Conservation (phyloP, 1,140 invertebrate species). For the Drosophila orosa region DNA sequence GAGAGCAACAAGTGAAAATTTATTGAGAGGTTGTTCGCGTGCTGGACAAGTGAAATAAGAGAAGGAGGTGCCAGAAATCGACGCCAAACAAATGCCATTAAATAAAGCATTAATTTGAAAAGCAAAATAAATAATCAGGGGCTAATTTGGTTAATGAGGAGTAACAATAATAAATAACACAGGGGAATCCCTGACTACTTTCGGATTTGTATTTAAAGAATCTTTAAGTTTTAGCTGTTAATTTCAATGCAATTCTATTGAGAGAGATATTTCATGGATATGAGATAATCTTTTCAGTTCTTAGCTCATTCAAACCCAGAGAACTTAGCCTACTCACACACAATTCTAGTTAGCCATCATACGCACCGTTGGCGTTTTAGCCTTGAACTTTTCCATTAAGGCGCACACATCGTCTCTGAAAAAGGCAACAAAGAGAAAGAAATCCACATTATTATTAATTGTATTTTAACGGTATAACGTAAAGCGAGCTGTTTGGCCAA, state of each 20-base stretch:
- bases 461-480: conserved; percentile 68
- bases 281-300: not conserved
- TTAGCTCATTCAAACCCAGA: not conserved
- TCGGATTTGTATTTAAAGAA: not conserved
- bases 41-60: conserved; percentile 23
- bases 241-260: not conserved
- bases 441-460: conserved; percentile 70
- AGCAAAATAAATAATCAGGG: conserved; percentile 35
- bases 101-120: conserved; percentile 20
- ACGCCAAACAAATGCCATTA: conserved; percentile 32
- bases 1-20: conserved; percentile 69
- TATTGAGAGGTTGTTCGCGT: conserved; percentile 49
- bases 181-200: conserved; percentile 5
- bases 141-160: conserved; percentile 39
- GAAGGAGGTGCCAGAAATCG: conserved; percentile 17
- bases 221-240: not conserved
- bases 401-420: conserved; percentile 6
- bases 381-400: conserved; percentile 63
- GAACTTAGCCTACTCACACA: conserved; percentile 62
- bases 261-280: not conserved
- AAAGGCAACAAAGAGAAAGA: conserved; percentile 35
- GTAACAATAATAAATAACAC: conserved; percentile 27
- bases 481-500: conserved; percentile 43
- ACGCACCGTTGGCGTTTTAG: conserved; percentile 51
- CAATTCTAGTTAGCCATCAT: conserved; percentile 57